Percentiles rank a stretch among this genome's conserved stretches.
Conservation (phyloP, 2,797 vertebrate genomes). For the Semotilus atromaculatus region DNA sequence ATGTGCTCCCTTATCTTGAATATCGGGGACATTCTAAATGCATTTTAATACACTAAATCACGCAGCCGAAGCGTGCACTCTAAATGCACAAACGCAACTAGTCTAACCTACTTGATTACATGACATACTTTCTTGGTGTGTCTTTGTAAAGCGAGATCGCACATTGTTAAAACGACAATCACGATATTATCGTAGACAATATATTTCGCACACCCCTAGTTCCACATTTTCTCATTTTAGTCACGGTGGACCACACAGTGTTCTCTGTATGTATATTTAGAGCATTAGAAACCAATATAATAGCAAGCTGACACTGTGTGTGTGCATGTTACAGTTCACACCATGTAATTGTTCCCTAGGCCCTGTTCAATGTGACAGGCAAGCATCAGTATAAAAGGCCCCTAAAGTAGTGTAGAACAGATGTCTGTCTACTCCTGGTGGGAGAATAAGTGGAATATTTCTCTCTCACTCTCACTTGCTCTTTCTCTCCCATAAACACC, state of each 20-base stretch:
- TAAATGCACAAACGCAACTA: no score
- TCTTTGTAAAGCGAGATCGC: no score
- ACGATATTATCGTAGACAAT: no score
- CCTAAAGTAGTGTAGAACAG: constrained; percentile 71
- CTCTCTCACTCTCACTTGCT: constrained; percentile 34
- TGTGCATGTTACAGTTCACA: constrained; percentile 55
- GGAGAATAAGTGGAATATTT: constrained; percentile 51
- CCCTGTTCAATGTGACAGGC: constrained; percentile 70
- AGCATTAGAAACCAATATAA: constrained; percentile 22
- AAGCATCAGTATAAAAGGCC: constrained; percentile 73
- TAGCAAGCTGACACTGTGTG: constrained; percentile 14
- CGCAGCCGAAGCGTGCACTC: no score
- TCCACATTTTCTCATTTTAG: background rate
- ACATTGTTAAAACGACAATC: no score
- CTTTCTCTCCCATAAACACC: background rate
- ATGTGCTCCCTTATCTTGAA: no score
- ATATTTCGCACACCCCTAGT: background rate
- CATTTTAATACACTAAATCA: no score
- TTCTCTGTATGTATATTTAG: background rate
- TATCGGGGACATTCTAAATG: no score
- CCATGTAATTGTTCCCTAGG: constrained; percentile 64
- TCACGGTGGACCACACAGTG: background rate
- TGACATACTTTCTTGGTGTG: no score
- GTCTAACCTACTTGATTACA: no score
- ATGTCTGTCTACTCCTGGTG: constrained; percentile 68